These are phyloP conservation scores for Agelaius tricolor DNA, from an alignment of 2,113 vertebrate genomes.

Conservation along the genomic window DNA sequence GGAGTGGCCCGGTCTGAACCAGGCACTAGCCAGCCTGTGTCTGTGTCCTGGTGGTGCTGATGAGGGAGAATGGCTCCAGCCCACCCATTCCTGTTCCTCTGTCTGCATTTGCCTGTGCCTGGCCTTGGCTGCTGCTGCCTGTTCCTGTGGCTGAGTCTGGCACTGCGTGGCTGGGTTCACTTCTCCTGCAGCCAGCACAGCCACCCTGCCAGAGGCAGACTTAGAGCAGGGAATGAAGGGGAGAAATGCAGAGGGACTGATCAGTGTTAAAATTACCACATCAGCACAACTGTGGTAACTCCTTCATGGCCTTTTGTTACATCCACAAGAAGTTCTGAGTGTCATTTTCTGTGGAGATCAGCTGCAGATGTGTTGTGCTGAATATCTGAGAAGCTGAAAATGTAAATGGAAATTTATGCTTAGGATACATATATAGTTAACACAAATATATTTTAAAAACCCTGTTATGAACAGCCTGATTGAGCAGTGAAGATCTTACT, in stretches of 20 bases:
- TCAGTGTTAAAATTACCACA: rapidly evolving
- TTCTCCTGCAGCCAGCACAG: not conserved
- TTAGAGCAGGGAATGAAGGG: not conserved
- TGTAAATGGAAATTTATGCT: not conserved
- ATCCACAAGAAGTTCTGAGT: not conserved
- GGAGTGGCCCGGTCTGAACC: not conserved
- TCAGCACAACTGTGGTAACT: rapidly evolving
- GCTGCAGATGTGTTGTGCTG: not conserved
- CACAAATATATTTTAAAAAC: not conserved
- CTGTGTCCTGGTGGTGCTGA: not conserved
- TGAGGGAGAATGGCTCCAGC: not conserved
- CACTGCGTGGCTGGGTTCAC: not conserved
- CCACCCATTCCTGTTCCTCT: rapidly evolving
- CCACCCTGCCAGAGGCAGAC: not conserved
- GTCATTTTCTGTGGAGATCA: not conserved
- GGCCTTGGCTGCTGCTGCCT: not conserved
- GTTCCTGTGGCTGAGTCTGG: not conserved
- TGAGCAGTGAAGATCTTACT: not conserved
- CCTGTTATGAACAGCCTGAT: not conserved
- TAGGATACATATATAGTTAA: not conserved
- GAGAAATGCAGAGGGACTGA: not conserved
- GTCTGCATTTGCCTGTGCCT: not conserved
- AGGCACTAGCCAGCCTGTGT: not conserved
- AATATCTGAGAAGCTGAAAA: not conserved
- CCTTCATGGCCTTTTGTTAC: not conserved